These are phyloP conservation scores for Phenganax stokvisi DNA, from an alignment of 92 coral and sea anemone genomes.

Conservation along the genomic window DNA sequence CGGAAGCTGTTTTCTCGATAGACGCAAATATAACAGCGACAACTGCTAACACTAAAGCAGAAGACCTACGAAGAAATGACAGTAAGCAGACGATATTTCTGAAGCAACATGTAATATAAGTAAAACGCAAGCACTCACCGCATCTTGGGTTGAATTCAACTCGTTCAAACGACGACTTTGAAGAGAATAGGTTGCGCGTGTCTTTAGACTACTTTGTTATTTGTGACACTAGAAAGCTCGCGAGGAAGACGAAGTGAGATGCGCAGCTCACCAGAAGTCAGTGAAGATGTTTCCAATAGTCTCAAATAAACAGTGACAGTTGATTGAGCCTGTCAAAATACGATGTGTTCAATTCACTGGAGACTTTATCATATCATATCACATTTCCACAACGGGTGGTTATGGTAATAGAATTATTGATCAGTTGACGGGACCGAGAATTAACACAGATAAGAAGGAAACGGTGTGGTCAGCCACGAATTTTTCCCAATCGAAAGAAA, in stretches of 20 bases:
- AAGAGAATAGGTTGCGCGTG: background rate
- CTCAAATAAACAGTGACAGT: conserved; percentile 38
- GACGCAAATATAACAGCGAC: conserved; percentile 34
- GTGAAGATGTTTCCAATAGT: conserved; percentile 41
- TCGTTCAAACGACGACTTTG: conserved; percentile 7
- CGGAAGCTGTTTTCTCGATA: conserved; percentile 25
- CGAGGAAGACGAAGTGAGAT: conserved; percentile 6
- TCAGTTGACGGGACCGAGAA: conserved; percentile 38
- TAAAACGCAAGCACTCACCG: conserved; percentile 22
- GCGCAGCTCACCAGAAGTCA: conserved; percentile 36
- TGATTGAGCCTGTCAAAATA: conserved; percentile 41
- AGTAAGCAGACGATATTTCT: background rate
- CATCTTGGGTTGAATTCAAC: conserved; percentile 21
- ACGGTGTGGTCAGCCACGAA: conserved; percentile 40
- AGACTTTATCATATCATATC: conserved; percentile 39
- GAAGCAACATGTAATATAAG: background rate
- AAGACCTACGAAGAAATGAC: conserved; percentile 15
- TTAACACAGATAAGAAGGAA: conserved; percentile 44
- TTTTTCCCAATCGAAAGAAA: conserved; percentile 25
- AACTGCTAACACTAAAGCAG: conserved; percentile 26
- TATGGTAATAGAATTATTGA: conserved; percentile 34
- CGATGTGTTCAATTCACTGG: conserved; percentile 35
- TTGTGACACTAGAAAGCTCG: too few relatives aligned
- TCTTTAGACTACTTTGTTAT: background rate
- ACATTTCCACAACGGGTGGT: conserved; percentile 41